Evolutionary conservation across 2,113 vertebrate species (phyloP).

Genomic region (Eira barbara): DNA sequence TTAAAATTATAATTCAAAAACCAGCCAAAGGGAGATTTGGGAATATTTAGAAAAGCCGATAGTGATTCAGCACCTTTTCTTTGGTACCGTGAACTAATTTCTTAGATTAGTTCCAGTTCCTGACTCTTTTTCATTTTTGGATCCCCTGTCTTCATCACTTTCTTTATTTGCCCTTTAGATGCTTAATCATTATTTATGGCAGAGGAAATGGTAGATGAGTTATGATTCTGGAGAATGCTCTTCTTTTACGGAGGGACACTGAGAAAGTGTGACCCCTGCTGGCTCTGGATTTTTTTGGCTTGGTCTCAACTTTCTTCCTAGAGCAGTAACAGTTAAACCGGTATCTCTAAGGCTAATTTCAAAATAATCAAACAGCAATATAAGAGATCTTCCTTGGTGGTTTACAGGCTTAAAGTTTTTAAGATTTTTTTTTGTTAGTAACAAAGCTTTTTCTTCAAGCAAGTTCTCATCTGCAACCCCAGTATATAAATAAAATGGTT

Average conservation of each 20-base stretch:
- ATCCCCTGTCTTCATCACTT: background rate
- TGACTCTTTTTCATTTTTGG: background rate
- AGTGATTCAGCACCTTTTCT: background rate
- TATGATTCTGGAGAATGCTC: rapidly evolving
- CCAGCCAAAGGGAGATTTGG: background rate
- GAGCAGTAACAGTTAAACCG: background rate
- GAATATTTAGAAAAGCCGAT: background rate
- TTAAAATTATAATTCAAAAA: background rate
- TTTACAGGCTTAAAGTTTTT: background rate
- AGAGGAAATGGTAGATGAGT: background rate
- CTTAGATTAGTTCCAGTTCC: background rate
- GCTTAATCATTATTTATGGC: background rate
- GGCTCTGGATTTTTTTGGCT: background rate
- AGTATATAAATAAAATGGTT: background rate
- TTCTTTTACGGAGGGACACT: background rate
- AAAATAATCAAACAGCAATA: background rate
- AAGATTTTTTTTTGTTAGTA: background rate
- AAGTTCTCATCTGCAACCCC: background rate
- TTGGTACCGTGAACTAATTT: background rate
- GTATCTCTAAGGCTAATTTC: background rate
- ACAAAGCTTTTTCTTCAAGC: background rate
- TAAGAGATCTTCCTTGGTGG: background rate
- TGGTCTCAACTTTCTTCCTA: background rate
- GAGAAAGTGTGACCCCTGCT: constrained; percentile 22
- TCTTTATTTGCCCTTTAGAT: background rate